Percentiles rank a stretch among this genome's conserved stretches.
Conservation (phyloP, 2,113 vertebrate genomes). For the Tachuris rubrigastra region DNA sequence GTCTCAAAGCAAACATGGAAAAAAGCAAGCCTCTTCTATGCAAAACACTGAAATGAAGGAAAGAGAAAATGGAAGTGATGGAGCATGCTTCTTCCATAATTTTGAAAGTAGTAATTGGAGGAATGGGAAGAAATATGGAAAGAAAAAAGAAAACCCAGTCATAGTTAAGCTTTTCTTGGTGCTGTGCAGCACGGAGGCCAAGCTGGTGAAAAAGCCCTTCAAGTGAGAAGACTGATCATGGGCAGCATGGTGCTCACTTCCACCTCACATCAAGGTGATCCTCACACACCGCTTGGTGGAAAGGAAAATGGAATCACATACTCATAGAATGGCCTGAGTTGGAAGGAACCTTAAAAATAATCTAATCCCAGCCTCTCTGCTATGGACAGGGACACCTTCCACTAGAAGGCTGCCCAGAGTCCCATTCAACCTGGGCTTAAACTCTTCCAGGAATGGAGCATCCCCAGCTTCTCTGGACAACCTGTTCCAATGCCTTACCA, state of each 20-base stretch:
- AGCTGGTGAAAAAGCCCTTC: neutral
- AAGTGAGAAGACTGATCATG: neutral
- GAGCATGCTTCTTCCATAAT: neutral
- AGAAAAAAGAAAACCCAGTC: neutral
- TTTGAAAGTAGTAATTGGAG: neutral
- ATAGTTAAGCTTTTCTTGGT: neutral
- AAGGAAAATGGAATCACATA: neutral
- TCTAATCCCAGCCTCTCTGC: neutral
- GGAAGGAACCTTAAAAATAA: neutral
- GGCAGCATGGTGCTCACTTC: neutral
- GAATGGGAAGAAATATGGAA: neutral
- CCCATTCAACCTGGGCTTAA: neutral
- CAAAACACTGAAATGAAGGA: neutral
- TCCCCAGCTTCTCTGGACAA: neutral
- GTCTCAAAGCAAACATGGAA: neutral
- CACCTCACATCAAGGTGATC: neutral
- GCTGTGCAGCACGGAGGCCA: neutral
- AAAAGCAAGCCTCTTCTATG: neutral
- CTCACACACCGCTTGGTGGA: neutral
- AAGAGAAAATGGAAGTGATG: neutral
- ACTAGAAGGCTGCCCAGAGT: neutral
- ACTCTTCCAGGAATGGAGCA: neutral
- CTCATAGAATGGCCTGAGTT: neutral
- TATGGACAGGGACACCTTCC: neutral
- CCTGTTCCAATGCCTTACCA: neutral